Conservation (phyloP, 2,113 vertebrate genomes). For the Ctenomys sociabilis region DNA sequence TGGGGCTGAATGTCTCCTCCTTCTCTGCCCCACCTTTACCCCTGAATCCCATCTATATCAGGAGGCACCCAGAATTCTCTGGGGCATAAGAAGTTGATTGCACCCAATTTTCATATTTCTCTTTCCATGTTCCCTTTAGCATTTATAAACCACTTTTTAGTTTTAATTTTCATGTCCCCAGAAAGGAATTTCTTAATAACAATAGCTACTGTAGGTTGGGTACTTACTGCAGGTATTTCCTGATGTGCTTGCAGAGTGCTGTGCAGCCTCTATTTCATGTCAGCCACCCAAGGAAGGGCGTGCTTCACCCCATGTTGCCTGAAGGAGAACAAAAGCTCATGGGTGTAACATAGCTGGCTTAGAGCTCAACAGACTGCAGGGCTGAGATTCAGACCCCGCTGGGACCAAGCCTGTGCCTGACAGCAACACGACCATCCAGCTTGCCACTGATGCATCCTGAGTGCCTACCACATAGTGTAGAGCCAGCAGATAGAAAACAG, state of each 20-base stretch:
- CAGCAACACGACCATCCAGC: not conserved
- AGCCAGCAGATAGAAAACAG: no score
- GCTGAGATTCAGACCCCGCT: not conserved
- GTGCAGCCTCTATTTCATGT: not conserved
- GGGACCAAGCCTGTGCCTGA: not conserved
- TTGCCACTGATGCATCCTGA: not conserved
- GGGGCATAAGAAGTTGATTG: not conserved
- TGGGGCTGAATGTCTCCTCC: not conserved
- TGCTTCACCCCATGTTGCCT: not conserved
- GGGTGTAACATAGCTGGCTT: not conserved
- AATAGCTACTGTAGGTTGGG: not conserved
- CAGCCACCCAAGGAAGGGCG: not conserved
- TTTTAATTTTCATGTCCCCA: not conserved
- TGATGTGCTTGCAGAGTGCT: not conserved
- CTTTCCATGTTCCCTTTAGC: not conserved
- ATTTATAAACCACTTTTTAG: not conserved
- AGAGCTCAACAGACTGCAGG: not conserved
- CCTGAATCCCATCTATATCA: fast-evolving
- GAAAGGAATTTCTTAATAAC: not conserved
- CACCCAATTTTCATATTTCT: not conserved
- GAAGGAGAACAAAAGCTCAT: not conserved
- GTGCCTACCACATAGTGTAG: not conserved
- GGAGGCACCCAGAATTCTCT: not conserved
- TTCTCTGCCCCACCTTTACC: not conserved
- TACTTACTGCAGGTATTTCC: not conserved